phyloP scores from a whole-genome alignment of 2,888 invertebrate genomes.

The Platycheirus rosarum region DNA sequence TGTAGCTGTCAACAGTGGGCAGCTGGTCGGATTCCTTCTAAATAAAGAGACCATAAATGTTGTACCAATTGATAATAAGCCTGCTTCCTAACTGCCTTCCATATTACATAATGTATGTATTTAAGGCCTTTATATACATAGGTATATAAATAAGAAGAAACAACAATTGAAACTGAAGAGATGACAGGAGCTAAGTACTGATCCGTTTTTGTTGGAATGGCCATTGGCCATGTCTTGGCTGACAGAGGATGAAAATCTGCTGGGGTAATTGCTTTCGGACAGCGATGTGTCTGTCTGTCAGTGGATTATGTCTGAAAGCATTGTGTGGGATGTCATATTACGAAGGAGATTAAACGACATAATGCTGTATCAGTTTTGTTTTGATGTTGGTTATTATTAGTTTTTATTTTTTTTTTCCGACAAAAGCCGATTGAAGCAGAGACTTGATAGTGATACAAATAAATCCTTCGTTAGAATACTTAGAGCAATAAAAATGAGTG shows the following conservation, averaged over 20 bases:
- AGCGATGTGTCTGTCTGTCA: conserved; percentile 51
- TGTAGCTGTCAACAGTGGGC: too few relatives aligned
- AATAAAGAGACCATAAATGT: too few relatives aligned
- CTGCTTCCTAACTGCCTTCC: too few relatives aligned
- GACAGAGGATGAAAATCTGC: conserved; percentile 52
- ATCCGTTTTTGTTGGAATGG: not conserved
- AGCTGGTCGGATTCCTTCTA: too few relatives aligned
- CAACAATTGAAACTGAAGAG: conserved; percentile 38
- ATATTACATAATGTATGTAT: too few relatives aligned
- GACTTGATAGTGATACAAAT: too few relatives aligned
- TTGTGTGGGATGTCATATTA: conserved; percentile 56
- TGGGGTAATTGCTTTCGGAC: conserved; percentile 68
- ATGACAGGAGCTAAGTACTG: conserved; percentile 60
- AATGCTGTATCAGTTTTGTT: conserved; percentile 55
- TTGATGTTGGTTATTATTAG: conserved; percentile 36
- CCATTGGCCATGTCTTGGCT: conserved; percentile 13
- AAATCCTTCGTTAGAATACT: too few relatives aligned
- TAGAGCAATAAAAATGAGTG: too few relatives aligned
- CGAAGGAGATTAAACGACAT: conserved; percentile 53
- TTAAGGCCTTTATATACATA: not conserved
- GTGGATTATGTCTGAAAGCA: conserved; percentile 57
- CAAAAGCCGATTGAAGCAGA: too few relatives aligned
- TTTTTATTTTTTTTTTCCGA: not conserved
- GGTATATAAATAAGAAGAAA: not conserved
- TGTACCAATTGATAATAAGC: too few relatives aligned